These are phyloP conservation scores for Neocloeon triangulifer DNA, from an alignment of 1,140 invertebrate species.

Conservation along the genomic window DNA sequence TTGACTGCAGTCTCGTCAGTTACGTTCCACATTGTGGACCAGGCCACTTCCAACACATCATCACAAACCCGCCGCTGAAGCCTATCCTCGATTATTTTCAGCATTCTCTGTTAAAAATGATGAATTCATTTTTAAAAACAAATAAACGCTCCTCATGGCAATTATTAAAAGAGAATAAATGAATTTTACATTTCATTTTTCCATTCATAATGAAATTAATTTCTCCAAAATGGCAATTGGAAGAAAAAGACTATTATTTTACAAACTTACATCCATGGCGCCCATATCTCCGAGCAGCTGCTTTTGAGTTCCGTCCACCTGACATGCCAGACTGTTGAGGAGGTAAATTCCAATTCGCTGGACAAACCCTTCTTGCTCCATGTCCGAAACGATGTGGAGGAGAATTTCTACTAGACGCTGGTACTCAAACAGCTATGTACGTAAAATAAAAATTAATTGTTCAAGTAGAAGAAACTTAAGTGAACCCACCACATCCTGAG, in stretches of 20 bases:
- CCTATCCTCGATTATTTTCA: slow-evolving; percentile 55
- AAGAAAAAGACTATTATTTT: no score
- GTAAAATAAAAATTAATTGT: slow-evolving; percentile 11
- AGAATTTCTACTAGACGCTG: slow-evolving; percentile 66
- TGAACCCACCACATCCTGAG: slow-evolving; percentile 79
- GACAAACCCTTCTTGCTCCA: slow-evolving; percentile 72
- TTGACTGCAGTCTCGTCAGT: slow-evolving; percentile 90
- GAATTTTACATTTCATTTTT: no score
- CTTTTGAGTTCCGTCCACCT: slow-evolving; percentile 84
- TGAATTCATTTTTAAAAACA: background rate
- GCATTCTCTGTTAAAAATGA: no score
- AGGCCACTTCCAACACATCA: slow-evolving; percentile 89
- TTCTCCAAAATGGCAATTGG: no score
- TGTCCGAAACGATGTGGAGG: slow-evolving; percentile 55
- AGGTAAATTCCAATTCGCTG: slow-evolving; percentile 87
- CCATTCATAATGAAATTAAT: no score
- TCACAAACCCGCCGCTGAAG: slow-evolving; percentile 55
- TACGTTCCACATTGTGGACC: slow-evolving; percentile 97
- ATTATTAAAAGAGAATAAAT: no score
- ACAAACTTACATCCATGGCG: slow-evolving; percentile 57
- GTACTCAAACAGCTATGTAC: slow-evolving; percentile 74
- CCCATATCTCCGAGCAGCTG: slow-evolving; percentile 70
- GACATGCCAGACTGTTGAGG: slow-evolving; percentile 85
- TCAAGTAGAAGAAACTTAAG: no score
- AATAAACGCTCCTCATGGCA: background rate